Evolutionary conservation across 2,113 vertebrate species (phyloP).

Genomic region (Cnemophilus loriae): DNA sequence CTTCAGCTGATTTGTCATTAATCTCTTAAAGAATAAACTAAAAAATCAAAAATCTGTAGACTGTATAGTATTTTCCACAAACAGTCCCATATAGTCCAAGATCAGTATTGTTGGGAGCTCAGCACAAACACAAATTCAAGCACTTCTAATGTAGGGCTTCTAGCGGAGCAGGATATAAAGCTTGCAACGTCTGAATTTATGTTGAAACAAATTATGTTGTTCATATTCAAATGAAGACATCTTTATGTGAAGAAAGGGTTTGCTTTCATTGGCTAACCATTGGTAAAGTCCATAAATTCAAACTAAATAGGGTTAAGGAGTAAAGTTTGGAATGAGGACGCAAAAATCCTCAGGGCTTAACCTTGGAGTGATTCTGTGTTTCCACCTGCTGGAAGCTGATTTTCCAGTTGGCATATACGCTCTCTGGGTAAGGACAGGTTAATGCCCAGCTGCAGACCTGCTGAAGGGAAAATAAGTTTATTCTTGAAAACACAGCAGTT

Average conservation of each 20-base stretch:
- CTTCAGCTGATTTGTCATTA: not conserved
- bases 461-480: not conserved
- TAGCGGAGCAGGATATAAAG: not conserved
- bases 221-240: not conserved
- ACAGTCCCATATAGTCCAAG: not conserved
- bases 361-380: not conserved
- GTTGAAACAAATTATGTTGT: not conserved
- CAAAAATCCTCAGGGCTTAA: not conserved
- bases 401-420: not conserved
- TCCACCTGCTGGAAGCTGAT: not conserved
- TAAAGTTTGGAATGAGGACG: not conserved
- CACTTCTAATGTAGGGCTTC: not conserved
- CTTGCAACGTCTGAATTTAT: not conserved
- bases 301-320: not conserved
- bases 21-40: not conserved
- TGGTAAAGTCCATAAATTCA: not conserved
- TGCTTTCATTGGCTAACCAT: not conserved
- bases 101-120: not conserved
- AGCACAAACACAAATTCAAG: not conserved
- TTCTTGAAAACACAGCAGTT: not conserved
- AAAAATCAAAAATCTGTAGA: not conserved
- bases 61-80: not conserved
- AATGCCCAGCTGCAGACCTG: not conserved
- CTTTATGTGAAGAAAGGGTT: not conserved
- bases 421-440: not conserved